These are phyloP conservation scores for Cheilosia vulpina DNA, from an alignment of 2,888 invertebrate genomes.

Conservation along the genomic window DNA sequence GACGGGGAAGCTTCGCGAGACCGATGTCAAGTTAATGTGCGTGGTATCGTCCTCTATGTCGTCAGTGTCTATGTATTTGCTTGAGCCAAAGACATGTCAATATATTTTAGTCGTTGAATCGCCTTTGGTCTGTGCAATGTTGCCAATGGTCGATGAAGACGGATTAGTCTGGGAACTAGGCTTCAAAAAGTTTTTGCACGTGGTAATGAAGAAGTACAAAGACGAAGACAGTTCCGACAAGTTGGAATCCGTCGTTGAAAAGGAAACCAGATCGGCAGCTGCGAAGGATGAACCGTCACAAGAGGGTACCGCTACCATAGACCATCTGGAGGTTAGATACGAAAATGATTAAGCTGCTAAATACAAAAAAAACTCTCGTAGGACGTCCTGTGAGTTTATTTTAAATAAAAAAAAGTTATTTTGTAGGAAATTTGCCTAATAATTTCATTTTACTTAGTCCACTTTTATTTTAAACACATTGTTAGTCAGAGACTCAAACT, in stretches of 20 bases:
- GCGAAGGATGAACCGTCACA: slow-evolving; percentile 24
- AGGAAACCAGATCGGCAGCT: slow-evolving; percentile 3
- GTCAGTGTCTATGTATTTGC: slow-evolving; percentile 93
- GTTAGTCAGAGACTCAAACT: no score
- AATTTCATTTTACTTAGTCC: no score
- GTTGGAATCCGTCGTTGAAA: neutral
- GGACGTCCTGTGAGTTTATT: neutral
- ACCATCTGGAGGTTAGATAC: slow-evolving; percentile 38
- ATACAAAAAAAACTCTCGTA: neutral
- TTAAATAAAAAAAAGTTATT: slow-evolving; percentile 26
- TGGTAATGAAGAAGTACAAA: slow-evolving; percentile 16
- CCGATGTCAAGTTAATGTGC: slow-evolving; percentile 94
- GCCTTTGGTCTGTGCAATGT: slow-evolving; percentile 93
- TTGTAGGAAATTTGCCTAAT: neutral
- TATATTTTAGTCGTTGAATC: slow-evolving; percentile 98
- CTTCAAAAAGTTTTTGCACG: slow-evolving; percentile 31
- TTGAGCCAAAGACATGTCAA: slow-evolving; percentile 96
- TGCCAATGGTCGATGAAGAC: slow-evolving; percentile 91
- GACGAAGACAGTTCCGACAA: neutral
- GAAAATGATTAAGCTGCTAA: slow-evolving; percentile 15
- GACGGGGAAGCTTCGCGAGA: slow-evolving; percentile 90
- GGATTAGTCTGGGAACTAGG: slow-evolving; percentile 86
- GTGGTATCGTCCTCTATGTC: slow-evolving; percentile 86
- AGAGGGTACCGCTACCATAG: slow-evolving; percentile 40
- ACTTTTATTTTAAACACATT: no score